Conservation (phyloP, 2,113 vertebrate species). For the Salvelinus fontinalis region DNA sequence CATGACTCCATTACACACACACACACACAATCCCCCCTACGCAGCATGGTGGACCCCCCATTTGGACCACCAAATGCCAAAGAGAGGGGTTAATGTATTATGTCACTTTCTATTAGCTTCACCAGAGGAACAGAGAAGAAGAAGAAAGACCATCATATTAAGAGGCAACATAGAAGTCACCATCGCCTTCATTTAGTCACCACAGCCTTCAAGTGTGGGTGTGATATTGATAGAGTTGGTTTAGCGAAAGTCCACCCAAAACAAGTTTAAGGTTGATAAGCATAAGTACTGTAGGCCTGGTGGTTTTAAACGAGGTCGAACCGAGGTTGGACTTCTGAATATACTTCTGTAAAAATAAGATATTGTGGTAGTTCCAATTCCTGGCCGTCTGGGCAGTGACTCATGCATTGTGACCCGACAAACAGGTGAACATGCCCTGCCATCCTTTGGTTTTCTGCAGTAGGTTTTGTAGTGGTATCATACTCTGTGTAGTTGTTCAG, state of each 20-base stretch:
- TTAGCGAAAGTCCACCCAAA: neutral
- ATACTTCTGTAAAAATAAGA: neutral
- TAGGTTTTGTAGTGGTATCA: neutral
- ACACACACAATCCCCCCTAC: neutral
- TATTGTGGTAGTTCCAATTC: neutral
- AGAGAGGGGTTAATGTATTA: neutral
- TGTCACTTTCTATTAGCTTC: slow-evolving; percentile 11
- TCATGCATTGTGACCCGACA: neutral
- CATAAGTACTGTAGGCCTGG: neutral
- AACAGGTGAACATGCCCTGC: neutral
- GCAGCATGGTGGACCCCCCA: neutral
- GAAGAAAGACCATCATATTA: neutral
- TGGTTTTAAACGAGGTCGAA: neutral
- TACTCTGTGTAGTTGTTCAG: neutral
- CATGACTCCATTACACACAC: neutral
- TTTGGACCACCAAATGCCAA: slow-evolving; percentile 11
- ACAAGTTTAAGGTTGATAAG: neutral
- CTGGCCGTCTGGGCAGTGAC: neutral
- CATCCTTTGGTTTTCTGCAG: neutral
- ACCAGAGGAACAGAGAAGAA: neutral
- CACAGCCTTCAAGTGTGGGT: neutral
- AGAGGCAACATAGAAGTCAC: too few relatives aligned
- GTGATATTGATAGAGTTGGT: neutral
- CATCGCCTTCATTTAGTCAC: too few relatives aligned
- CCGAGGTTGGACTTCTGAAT: neutral